phyloP scores from a whole-genome alignment of 30 jellyfish, hydroid and myxozoan genomes.

The Chironex yamaguchii region DNA sequence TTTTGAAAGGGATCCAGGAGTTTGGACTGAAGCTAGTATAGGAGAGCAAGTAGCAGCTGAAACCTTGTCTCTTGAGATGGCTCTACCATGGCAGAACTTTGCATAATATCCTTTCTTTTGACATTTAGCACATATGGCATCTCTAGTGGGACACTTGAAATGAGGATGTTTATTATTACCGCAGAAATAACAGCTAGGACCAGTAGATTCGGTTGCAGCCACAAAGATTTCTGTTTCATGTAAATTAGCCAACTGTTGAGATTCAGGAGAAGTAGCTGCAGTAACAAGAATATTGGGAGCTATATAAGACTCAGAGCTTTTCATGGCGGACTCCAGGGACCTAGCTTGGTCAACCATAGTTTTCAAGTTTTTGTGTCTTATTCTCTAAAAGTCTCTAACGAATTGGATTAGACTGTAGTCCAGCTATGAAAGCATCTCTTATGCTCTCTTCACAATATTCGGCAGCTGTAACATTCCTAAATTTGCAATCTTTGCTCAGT shows the following conservation, averaged over 20 bases:
- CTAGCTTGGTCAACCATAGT: constrained; percentile 6
- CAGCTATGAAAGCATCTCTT: constrained; percentile 34
- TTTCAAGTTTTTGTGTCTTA: background rate
- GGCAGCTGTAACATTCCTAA: constrained; percentile 32
- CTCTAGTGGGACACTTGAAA: background rate
- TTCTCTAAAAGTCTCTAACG: constrained; percentile 21
- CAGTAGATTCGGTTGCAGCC: background rate
- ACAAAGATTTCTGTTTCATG: background rate
- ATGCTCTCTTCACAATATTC: constrained; percentile 40
- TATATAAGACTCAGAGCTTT: constrained; percentile 7
- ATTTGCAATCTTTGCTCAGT: constrained; percentile 28
- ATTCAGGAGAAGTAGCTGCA: background rate
- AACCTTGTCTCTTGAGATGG: constrained; percentile 10
- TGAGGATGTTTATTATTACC: background rate
- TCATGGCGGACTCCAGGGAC: background rate
- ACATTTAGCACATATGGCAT: background rate
- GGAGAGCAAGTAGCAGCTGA: constrained; percentile 1
- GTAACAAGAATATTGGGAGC: background rate
- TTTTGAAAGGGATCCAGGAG: constrained; percentile 21
- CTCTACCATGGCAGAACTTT: constrained; percentile 7
- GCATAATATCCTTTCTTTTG: background rate
- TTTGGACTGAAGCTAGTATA: background rate
- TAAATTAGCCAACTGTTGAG: no score
- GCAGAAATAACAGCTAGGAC: background rate
- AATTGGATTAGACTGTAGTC: constrained; percentile 29